Conservation (phyloP, 2,888 invertebrate genomes). For the Enchytraeus crypticus region DNA sequence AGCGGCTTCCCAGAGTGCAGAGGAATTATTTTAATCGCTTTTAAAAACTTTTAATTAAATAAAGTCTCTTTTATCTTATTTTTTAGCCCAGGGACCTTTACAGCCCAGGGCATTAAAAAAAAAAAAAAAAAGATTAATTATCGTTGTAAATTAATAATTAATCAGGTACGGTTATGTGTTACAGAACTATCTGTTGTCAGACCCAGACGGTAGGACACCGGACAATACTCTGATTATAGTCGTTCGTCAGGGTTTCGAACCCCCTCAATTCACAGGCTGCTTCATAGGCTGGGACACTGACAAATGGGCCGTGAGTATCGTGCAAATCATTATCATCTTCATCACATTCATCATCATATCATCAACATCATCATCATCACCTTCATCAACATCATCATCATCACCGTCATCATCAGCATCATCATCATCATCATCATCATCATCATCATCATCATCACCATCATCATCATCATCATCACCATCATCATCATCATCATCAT, state of each 20-base stretch:
- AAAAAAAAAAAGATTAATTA: no score
- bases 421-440: conserved; percentile 5
- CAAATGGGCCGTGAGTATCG: conserved; percentile 33
- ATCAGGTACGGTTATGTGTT: no score
- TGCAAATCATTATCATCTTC: conserved; percentile 56
- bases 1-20: no score
- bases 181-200: conserved; percentile 63
- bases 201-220: conserved; percentile 61
- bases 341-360: no score
- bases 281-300: conserved; percentile 65
- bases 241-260: conserved; percentile 67
- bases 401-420: not conserved
- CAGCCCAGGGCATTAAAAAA: no score
- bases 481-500: conserved; percentile 9
- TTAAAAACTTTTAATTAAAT: no score
- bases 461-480: not conserved
- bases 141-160: no score
- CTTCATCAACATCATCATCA: conserved; percentile 1
- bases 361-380: not conserved
- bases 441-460: not conserved
- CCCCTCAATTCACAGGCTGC: conserved; percentile 63
- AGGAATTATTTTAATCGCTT: no score
- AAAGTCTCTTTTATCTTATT: no score
- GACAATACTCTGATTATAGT: conserved; percentile 62
- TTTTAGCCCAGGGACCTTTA: no score